Evolutionary conservation across 2,888 invertebrate genomes (phyloP), one percentile per base, ranked within the genome.

Genomic region (Opisthograptis luteolata): DNA sequence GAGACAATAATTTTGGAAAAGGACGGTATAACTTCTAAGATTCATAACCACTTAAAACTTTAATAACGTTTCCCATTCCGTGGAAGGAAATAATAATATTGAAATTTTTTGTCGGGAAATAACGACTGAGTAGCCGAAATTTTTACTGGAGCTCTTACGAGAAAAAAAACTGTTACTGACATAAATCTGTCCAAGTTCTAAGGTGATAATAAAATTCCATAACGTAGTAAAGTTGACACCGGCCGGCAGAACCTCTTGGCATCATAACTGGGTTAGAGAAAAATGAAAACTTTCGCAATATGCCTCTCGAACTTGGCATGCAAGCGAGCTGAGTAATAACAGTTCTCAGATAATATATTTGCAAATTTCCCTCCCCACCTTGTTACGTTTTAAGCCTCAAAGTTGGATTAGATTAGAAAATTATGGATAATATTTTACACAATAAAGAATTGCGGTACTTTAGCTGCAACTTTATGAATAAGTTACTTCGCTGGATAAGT

Each of bases 221-320:
- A 58, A 64, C 64, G 65, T 58, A 63, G 62, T 55, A 60, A 76
- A 74, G 70, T 78, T 81, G 78, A 79, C 79, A 79, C 71, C 65
- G 68, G 66, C 66, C 60, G 66, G 64, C 58, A 50, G 55, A 63
- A 69, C 67, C 72, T 71, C 69, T 62, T 69, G 68, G 72, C 70
- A 70, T 76, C 70, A 70, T 82, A 85, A 84, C 82, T 84, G 74
- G 85, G 87, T 87, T 85, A 80, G 74, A 79, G 80, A 82, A 85
- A 85, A 85, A 86, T 83, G 78, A 73, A 84, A 87, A 87, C 82
- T 87, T 87, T 84, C 45, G 77, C 82, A 87, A 87, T 87, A 87
- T 82, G 79, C 72, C 68, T 66, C 66, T 67, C 62, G 57, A 55
- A 74, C 81, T 84, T 68, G 60, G 66, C 64, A 75, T 77, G 77